Percentiles rank a stretch among this genome's conserved stretches.
Evolutionary conservation across 1,140 invertebrate genomes (phyloP).

Genomic region (Zophobas atratus): DNA sequence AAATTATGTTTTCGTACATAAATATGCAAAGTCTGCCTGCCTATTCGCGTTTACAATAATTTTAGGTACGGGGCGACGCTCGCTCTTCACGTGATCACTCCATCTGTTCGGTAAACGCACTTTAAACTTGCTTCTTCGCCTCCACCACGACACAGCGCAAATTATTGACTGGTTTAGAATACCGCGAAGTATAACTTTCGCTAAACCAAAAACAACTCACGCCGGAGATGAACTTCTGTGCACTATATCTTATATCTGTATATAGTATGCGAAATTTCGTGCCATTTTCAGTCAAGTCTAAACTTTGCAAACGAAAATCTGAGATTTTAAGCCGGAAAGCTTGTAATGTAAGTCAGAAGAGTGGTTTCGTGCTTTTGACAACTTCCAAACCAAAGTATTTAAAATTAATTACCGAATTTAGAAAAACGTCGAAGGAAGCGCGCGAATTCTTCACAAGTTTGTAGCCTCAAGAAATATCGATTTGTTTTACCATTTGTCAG

Average conservation of each 20-base stretch:
- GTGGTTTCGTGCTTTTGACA: constrained; percentile 32
- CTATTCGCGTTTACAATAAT: constrained; percentile 8
- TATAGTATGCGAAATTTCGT: no score
- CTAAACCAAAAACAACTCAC: no score
- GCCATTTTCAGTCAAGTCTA: constrained; percentile 15
- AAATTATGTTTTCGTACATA: no score
- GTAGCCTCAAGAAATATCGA: not conserved
- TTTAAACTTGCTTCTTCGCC: no score
- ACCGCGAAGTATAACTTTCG: no score
- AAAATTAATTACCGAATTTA: constrained; percentile 30
- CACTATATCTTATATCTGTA: no score
- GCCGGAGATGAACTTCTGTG: no score
- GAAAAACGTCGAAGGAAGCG: constrained; percentile 5
- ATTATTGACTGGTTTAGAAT: no score
- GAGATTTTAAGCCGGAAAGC: constrained; percentile 40
- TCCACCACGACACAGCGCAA: no score
- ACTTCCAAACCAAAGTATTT: constrained; percentile 20
- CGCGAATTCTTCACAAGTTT: not conserved
- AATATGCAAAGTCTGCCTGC: constrained; percentile 1
- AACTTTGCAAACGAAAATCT: constrained; percentile 35
- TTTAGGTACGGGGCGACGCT: not conserved
- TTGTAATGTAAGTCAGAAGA: constrained; percentile 21
- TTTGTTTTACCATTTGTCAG: constrained; percentile 2
- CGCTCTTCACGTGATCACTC: no score
- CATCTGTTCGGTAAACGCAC: no score